A percentile compares a stretch with the other conserved stretches of the same genome.
These are phyloP conservation scores for Drosophila willistoni DNA, from an alignment of 1,140 invertebrate genomes.

Conservation along the genomic window DNA sequence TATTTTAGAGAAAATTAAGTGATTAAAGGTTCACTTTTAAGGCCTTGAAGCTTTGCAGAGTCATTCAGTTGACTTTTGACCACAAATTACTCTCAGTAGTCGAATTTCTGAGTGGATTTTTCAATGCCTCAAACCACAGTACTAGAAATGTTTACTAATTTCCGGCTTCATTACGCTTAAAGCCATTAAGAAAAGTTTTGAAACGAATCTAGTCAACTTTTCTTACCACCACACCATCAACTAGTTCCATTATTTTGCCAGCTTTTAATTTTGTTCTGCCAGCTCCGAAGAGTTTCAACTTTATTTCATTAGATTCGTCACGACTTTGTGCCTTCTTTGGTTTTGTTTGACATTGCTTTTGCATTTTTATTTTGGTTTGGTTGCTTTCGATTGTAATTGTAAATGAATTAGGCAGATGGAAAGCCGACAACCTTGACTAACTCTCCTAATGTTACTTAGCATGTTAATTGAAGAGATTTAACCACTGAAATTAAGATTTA, in stretches of 20 bases:
- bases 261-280: not conserved
- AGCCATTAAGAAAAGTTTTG: slow-evolving; percentile 72
- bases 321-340: not conserved
- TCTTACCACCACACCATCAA: slow-evolving; percentile 6
- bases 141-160: slow-evolving; percentile 70
- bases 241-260: slow-evolving; percentile 45
- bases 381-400: slow-evolving; percentile 41
- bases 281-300: not conserved
- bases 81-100: not conserved
- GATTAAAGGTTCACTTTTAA: too few species aligned
- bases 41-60: too few species aligned
- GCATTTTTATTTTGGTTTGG: slow-evolving; percentile 30
- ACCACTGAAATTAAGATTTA: slow-evolving; percentile 48
- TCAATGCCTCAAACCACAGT: slow-evolving; percentile 79
- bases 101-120: not conserved
- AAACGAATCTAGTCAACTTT: slow-evolving; percentile 49
- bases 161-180: slow-evolving; percentile 76
- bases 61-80: too few species aligned
- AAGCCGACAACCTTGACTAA: not conserved
- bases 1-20: too few species aligned
- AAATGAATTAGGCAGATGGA: slow-evolving; percentile 39
- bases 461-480: slow-evolving; percentile 14
- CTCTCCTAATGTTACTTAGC: slow-evolving; percentile 27
- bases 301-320: slow-evolving; percentile 2
- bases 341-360: slow-evolving; percentile 7